These are phyloP conservation scores for Tautogolabrus adspersus DNA, from an alignment of 2,113 vertebrate genomes.

Conservation along the genomic window DNA sequence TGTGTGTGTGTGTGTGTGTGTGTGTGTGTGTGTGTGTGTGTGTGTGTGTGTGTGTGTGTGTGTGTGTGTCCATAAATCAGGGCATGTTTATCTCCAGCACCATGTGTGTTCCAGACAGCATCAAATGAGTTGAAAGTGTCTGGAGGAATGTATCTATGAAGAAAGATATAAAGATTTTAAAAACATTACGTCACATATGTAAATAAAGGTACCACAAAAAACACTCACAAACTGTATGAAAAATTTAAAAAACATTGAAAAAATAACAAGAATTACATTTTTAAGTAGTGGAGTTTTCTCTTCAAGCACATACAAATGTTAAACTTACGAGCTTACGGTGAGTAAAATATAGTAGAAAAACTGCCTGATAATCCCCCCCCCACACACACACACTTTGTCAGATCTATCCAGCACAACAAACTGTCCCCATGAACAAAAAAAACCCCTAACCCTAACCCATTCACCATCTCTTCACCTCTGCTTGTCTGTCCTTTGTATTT, in stretches of 20 bases:
- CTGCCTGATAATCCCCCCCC: neutral
- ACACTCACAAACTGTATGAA: neutral
- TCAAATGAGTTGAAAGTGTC: slow-evolving; percentile 65
- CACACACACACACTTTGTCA: neutral
- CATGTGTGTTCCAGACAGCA: slow-evolving; percentile 76
- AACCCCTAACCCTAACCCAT: neutral
- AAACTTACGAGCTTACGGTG: too few species aligned
- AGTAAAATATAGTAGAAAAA: neutral
- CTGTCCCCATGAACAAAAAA: slow-evolving; percentile 20
- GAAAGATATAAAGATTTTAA: slow-evolving; percentile 20
- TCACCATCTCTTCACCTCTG: slow-evolving; percentile 10
- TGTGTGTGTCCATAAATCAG: slow-evolving; percentile 65
- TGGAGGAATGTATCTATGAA: slow-evolving; percentile 54
- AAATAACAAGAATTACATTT: too few species aligned
- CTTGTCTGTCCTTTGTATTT: slow-evolving; percentile 7
- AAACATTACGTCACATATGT: neutral
- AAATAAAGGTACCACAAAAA: neutral
- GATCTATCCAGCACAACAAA: neutral
- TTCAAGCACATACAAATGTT: neutral
- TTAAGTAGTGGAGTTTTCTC: neutral
- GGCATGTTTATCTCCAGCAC: slow-evolving; percentile 66
- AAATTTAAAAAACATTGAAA: too few species aligned
- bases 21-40: slow-evolving; percentile 24
- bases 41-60: slow-evolving; percentile 28
- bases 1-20: slow-evolving; percentile 1